Evolutionary conservation across 2,888 invertebrate species (phyloP).

Genomic region (Buathra laborator): DNA sequence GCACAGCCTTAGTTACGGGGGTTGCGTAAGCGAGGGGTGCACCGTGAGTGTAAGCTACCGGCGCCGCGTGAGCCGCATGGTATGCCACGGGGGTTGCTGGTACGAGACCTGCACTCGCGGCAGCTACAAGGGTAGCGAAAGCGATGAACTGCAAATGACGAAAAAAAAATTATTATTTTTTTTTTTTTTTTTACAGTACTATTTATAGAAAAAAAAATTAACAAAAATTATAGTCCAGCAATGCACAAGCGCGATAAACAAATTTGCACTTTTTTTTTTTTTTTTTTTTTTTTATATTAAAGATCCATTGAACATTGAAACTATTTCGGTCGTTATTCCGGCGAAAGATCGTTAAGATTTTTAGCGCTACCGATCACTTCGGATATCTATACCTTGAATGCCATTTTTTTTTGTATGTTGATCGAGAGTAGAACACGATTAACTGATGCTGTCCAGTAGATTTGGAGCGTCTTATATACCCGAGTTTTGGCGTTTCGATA

Average conservation of each 20-base stretch:
- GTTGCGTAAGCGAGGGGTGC: constrained; percentile 40
- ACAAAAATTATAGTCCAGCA: background rate
- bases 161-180: constrained; percentile 5
- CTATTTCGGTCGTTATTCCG: background rate
- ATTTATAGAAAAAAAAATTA: background rate
- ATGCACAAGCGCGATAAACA: background rate
- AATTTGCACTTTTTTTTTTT: background rate
- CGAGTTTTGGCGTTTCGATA: constrained; percentile 40
- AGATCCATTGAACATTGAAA: background rate
- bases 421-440: constrained; percentile 61
- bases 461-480: constrained; percentile 56
- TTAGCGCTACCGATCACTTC: background rate
- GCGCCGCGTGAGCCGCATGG: constrained; percentile 37
- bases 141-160: constrained; percentile 47
- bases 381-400: constrained; percentile 58
- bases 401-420: constrained; percentile 56
- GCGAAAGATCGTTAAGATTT: background rate
- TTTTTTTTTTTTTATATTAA: background rate
- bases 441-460: constrained; percentile 55
- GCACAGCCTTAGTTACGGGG: constrained; percentile 50
- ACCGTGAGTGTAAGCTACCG: constrained; percentile 37
- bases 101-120: constrained; percentile 42
- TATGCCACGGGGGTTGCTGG: constrained; percentile 45
- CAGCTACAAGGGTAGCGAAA: constrained; percentile 51
- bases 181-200: background rate